Conservation (phyloP, 2,888 invertebrate genomes). For the Nephrocerus scutellatus region DNA sequence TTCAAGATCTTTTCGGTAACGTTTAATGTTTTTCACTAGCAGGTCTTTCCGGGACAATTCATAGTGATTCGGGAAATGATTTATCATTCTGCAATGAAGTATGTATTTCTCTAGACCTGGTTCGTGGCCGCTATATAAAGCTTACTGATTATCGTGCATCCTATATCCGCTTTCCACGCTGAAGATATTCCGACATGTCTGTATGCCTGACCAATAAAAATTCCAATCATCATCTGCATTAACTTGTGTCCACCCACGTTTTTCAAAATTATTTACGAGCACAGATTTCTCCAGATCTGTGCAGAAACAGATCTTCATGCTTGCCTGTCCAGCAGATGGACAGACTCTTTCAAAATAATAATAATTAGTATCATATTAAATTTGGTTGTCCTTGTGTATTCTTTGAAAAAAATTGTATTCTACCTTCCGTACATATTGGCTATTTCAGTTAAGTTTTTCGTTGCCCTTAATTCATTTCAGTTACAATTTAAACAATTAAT, state of each 20-base stretch:
- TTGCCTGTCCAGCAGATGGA: constrained; percentile 27
- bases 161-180: constrained; percentile 88
- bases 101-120: too few relatives aligned
- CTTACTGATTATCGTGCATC: constrained; percentile 85
- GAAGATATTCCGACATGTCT: constrained; percentile 84
- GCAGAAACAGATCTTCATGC: constrained; percentile 42
- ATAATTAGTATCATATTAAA: too few relatives aligned
- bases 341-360: too few relatives aligned
- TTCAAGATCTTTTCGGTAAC: constrained; percentile 88
- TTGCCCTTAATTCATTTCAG: too few relatives aligned
- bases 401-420: too few relatives aligned
- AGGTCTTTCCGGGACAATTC: constrained; percentile 93
- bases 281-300: constrained; percentile 81
- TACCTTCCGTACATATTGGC: too few relatives aligned
- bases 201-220: constrained; percentile 90
- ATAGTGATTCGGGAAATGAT: constrained; percentile 94
- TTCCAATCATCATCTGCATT: constrained; percentile 92
- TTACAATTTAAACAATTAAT: too few relatives aligned
- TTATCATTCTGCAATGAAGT: constrained; percentile 73
- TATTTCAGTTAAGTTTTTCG: too few relatives aligned
- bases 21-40: constrained; percentile 90
- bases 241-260: constrained; percentile 77
- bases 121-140: too few relatives aligned
- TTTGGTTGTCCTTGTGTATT: too few relatives aligned
- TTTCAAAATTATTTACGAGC: constrained; percentile 83